Percentiles rank a stretch among this genome's conserved stretches.
These are phyloP conservation scores for Discoglossus pictus DNA, from an alignment of 2,797 vertebrate genomes.

Conservation along the genomic window DNA sequence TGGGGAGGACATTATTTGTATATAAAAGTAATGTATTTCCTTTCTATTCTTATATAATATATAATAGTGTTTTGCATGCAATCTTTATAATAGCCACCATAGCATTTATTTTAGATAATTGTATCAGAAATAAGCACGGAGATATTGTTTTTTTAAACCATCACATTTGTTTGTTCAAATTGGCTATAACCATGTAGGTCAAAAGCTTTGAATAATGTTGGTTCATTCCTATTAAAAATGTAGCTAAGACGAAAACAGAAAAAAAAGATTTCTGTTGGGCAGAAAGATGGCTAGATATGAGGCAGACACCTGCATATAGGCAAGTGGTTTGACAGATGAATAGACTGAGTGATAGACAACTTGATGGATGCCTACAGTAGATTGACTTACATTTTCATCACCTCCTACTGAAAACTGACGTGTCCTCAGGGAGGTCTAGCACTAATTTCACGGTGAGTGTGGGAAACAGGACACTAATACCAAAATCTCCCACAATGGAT, in stretches of 20 bases:
- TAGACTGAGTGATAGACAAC: conserved; percentile 37
- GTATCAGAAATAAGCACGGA: not conserved
- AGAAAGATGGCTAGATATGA: conserved; percentile 5
- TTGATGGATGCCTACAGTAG: conserved; percentile 41
- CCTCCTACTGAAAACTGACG: conserved; percentile 37
- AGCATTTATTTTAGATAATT: no score
- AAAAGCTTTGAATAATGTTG: not conserved
- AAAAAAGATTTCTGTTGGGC: not conserved
- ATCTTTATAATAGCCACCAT: no score
- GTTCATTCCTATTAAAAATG: not conserved
- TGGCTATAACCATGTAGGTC: not conserved
- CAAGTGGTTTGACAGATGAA: conserved; percentile 27
- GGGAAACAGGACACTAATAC: conserved; percentile 47
- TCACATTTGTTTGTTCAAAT: not conserved
- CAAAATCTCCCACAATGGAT: conserved; percentile 34
- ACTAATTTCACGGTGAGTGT: conserved; percentile 21
- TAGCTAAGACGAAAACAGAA: not conserved
- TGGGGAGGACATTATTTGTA: no score
- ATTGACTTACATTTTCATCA: conserved; percentile 43
- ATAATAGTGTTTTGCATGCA: no score
- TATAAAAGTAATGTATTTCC: no score
- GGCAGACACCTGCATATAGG: conserved; percentile 18
- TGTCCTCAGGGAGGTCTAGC: conserved; percentile 33
- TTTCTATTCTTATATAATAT: no score
- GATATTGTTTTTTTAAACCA: not conserved